Evolutionary conservation across 2,113 vertebrate species (phyloP), one percentile per base, ranked within the genome.

Genomic region (Helogale parvula): DNA sequence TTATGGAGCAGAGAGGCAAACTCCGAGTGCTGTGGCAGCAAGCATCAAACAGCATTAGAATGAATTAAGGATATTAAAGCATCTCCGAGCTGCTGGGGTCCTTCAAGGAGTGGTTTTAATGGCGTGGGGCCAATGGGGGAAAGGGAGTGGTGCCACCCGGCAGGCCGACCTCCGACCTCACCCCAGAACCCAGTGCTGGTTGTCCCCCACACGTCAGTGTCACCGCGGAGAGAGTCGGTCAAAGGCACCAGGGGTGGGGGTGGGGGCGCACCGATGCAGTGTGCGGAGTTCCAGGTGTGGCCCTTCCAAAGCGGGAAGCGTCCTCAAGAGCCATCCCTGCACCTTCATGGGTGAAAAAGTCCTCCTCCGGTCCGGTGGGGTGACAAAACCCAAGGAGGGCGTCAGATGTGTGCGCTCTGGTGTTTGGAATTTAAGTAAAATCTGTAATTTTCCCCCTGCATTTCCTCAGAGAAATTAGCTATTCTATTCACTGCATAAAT

Each of bases 381-480:
- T 98, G 98, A 98, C 98, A 98, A 98, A 98, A 97, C 98, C 97
- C 96, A 96, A 97, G 98, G 97, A 98, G 98, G 97, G 98, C 98
- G 97, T 99, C 98, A 98, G 98, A 99, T 99, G 98, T 98, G 98
- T 97, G 98, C 94, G 97, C 98, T 98, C 98, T 97, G 98, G 97
- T 98, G 99, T 99, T 99, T 98, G 98, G 98, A 99, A 99, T 99
- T 99, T 99, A 99, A 99, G 99, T 99, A 99, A 99, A 99, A 99
- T 99, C 99, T 99, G 99, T 99, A 98, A 99, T 99, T 99, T 99
- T 88, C 98, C 98, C 98, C 98, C 97, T 98, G 98, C 99, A 99
- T 98, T 99, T 99, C 99, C 99, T 99, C 98, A 99, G 99, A 99
- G 99, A 99, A 99, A 99, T 99, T 99, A 99, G 99, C 99, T 99